Evolutionary conservation across 2,797 vertebrate genomes (phyloP).

Genomic region (Enteromius thamalakanensis): DNA sequence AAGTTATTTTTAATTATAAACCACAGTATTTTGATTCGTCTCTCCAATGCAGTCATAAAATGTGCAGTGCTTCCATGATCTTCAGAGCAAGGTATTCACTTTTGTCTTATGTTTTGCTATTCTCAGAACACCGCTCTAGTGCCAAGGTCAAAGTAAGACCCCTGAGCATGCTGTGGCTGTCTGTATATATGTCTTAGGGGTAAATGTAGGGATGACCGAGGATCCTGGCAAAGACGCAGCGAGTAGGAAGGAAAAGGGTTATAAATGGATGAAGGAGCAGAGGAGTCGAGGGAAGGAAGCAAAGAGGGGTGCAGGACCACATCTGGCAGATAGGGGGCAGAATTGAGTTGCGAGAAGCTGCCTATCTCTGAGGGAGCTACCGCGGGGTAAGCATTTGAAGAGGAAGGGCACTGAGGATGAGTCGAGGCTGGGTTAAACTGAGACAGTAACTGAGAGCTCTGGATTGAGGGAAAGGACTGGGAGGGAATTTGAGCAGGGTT

Average conservation of each 20-base stretch:
- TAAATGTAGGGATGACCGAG: conserved; percentile 78
- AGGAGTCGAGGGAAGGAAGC: conserved; percentile 55
- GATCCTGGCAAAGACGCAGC: conserved; percentile 79
- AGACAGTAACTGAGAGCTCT: conserved; percentile 41
- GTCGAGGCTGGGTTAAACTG: conserved; percentile 42
- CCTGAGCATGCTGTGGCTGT: conserved; percentile 82
- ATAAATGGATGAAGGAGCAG: conserved; percentile 68
- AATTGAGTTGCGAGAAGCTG: conserved; percentile 69
- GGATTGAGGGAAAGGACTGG: conserved; percentile 51
- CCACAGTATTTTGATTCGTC: background rate
- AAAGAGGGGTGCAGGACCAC: conserved; percentile 74
- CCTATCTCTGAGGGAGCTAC: conserved; percentile 65
- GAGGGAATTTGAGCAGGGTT: conserved; percentile 59
- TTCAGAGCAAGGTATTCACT: background rate
- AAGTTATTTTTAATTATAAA: conserved; percentile 20
- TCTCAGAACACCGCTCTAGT: conserved; percentile 71
- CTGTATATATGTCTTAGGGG: conserved; percentile 84
- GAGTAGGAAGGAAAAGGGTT: conserved; percentile 79
- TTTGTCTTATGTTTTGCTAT: background rate
- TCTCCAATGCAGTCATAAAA: background rate
- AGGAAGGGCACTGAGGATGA: conserved; percentile 64
- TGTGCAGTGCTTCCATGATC: conserved; percentile 16
- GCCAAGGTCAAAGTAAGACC: conserved; percentile 78
- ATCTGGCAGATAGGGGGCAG: conserved; percentile 72
- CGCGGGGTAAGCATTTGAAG: conserved; percentile 64